phyloP scores from a whole-genome alignment of 1,140 invertebrate species.

The Drosophila lini region DNA sequence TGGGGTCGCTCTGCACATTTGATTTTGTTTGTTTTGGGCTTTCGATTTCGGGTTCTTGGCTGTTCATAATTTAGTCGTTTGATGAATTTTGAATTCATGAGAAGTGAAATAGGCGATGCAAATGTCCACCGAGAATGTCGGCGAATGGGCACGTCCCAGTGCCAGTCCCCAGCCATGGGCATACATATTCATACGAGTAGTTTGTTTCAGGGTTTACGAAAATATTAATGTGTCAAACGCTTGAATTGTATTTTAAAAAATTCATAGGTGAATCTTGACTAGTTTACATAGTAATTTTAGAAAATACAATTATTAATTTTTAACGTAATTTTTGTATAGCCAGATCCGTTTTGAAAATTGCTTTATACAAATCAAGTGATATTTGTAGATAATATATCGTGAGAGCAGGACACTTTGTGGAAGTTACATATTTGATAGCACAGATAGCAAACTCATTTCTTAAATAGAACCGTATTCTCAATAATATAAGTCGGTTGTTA shows the following conservation, averaged over 20 bases:
- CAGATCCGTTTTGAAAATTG: background rate
- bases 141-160: slow-evolving; percentile 16
- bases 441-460: no score
- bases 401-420: no score
- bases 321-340: background rate
- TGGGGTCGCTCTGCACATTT: slow-evolving; percentile 19
- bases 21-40: slow-evolving; percentile 8
- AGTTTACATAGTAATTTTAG: no score
- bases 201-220: background rate
- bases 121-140: slow-evolving; percentile 13
- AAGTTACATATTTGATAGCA: no score
- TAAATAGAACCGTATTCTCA: no score
- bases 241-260: background rate
- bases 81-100: slow-evolving; percentile 56
- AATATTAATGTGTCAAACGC: background rate
- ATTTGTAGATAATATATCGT: background rate
- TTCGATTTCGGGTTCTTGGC: slow-evolving; percentile 58
- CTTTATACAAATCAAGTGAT: background rate
- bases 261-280: background rate
- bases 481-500: no score
- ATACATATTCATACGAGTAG: slow-evolving; percentile 21
- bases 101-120: slow-evolving; percentile 43
- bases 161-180: background rate
- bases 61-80: slow-evolving; percentile 71
- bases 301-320: background rate